Evolutionary conservation across 2,113 vertebrate genomes (phyloP).

Genomic region (Silurus meridionalis): DNA sequence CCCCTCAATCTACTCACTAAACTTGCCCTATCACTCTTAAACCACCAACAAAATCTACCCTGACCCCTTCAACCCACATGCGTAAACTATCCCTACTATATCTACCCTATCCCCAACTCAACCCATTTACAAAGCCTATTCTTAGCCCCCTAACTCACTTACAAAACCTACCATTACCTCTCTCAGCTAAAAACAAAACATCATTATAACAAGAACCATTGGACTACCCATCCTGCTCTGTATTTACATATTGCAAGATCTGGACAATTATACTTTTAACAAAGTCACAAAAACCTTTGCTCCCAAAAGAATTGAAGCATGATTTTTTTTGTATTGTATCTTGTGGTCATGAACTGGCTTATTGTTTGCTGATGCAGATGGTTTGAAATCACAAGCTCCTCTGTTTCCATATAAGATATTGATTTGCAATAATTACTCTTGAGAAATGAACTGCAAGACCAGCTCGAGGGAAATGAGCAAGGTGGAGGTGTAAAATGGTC

Average conservation of each 20-base stretch:
- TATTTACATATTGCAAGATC: not conserved
- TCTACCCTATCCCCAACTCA: rapidly evolving
- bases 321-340: not conserved
- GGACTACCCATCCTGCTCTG: not conserved
- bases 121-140: not conserved
- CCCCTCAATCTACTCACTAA: not conserved
- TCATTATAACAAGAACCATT: not conserved
- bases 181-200: not conserved
- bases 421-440: constrained; percentile 45
- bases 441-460: constrained; percentile 32
- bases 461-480: constrained; percentile 9
- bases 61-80: not conserved
- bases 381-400: constrained; percentile 19
- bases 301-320: not conserved
- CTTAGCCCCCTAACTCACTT: not conserved
- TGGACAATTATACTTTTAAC: not conserved
- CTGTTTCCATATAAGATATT: constrained; percentile 35
- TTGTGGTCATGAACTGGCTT: constrained; percentile 10
- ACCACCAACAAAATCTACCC: not conserved
- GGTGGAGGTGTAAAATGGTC: constrained; percentile 15
- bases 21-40: not conserved
- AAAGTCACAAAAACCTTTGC: no score
- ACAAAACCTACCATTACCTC: not conserved
- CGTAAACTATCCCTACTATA: no score
- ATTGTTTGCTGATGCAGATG: constrained; percentile 26